Conservation (phyloP, 1,140 invertebrate species). For the Drosophila subpulchrella region DNA sequence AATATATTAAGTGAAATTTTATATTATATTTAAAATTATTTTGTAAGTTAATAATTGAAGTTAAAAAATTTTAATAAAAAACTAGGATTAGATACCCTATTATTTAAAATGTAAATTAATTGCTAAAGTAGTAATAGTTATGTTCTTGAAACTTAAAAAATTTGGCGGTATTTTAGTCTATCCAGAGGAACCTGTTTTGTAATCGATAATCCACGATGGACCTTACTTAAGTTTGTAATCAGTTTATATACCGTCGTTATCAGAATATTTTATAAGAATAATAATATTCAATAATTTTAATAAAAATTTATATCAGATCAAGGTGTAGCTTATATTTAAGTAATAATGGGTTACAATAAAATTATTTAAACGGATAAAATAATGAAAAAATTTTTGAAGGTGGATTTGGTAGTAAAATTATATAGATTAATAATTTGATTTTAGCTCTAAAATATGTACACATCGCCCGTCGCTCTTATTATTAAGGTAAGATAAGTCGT, state of each 20-base stretch:
- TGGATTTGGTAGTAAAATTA: conserved; percentile 49
- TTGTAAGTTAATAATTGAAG: conserved; percentile 40
- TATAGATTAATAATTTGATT: conserved; percentile 85
- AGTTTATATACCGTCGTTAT: conserved; percentile 50
- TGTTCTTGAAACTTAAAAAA: conserved; percentile 86
- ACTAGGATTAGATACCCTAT: conserved; percentile 45
- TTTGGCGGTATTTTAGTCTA: conserved; percentile 86
- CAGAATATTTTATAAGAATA: conserved; percentile 55
- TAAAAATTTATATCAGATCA: no score
- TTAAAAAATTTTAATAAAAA: conserved; percentile 66
- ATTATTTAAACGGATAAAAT: conserved; percentile 41
- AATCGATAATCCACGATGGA: conserved; percentile 82
- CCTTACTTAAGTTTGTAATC: conserved; percentile 43
- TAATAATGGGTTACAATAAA: conserved; percentile 45
- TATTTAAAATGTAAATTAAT: no score
- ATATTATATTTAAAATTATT: conserved; percentile 57
- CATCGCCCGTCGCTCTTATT: conserved; percentile 47
- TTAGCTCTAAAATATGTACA: conserved; percentile 26
- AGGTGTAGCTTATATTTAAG: conserved; percentile 37
- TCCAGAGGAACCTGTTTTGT: conserved; percentile 86
- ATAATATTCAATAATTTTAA: conserved; percentile 1
- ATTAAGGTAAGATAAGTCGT: conserved; percentile 87
- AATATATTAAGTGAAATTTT: conserved; percentile 73
- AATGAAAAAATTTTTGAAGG: conserved; percentile 39
- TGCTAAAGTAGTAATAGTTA: conserved; percentile 49